Evolutionary conservation across 2,888 invertebrate species (phyloP).

Genomic region (Drosophila niveifrons): DNA sequence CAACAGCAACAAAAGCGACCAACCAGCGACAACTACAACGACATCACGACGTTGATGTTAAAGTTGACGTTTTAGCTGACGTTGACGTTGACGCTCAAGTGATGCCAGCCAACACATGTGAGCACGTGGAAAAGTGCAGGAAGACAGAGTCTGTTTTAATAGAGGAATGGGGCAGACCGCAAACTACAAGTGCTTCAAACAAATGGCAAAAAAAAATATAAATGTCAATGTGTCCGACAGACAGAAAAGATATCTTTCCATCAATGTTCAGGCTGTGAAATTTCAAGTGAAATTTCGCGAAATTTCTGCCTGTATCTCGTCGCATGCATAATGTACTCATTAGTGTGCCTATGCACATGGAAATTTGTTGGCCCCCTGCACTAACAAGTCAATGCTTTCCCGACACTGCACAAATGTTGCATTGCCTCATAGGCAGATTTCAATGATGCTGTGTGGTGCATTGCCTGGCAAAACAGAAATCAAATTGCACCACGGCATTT

Average conservation of each 20-base stretch:
- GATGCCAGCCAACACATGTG: slow-evolving; percentile 41
- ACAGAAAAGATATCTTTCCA: slow-evolving; percentile 4
- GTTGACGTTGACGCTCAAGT: slow-evolving; percentile 48
- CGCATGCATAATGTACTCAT: slow-evolving; percentile 36
- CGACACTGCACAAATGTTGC: background rate
- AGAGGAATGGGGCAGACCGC: slow-evolving; percentile 1
- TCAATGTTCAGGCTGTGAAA: background rate
- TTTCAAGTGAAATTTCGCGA: background rate
- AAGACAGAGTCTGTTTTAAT: background rate
- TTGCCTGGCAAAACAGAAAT: slow-evolving; percentile 5
- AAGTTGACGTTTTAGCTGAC: slow-evolving; percentile 35
- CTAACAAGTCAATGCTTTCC: background rate
- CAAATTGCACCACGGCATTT: slow-evolving; percentile 22
- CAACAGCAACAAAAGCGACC: too few species aligned
- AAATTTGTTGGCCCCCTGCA: background rate
- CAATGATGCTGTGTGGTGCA: slow-evolving; percentile 1
- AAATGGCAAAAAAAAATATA: slow-evolving; percentile 26
- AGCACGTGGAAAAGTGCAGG: slow-evolving; percentile 4
- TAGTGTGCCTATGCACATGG: slow-evolving; percentile 27
- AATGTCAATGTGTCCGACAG: slow-evolving; percentile 24
- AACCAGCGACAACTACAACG: slow-evolving; percentile 27
- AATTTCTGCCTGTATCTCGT: background rate
- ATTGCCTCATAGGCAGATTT: slow-evolving; percentile 1
- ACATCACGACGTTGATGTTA: slow-evolving; percentile 34
- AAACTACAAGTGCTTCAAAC: slow-evolving; percentile 6